Percentiles rank a stretch among this genome's conserved stretches.
phyloP scores from a whole-genome alignment of 2,113 vertebrate species.

The Semnopithecus entellus region DNA sequence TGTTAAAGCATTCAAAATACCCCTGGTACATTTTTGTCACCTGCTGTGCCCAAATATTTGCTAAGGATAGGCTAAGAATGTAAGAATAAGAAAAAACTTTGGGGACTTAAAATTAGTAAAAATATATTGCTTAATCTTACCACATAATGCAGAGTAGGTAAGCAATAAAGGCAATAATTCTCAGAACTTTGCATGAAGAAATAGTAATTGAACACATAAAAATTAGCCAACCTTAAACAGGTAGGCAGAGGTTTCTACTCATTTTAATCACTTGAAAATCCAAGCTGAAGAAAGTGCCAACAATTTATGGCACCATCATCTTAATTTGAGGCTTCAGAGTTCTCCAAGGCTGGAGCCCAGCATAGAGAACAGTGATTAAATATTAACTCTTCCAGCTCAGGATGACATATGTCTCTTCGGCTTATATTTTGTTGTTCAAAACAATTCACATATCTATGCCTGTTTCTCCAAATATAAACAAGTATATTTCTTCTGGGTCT shows the following conservation, averaged over 20 bases:
- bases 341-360: neutral
- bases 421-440: neutral
- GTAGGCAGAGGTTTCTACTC: neutral
- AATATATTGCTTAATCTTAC: neutral
- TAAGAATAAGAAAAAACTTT: neutral
- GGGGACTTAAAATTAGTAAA: constrained; percentile 16
- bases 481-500: neutral
- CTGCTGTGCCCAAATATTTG: neutral
- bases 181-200: neutral
- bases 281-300: neutral
- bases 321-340: neutral
- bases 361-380: neutral
- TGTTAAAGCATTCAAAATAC: neutral
- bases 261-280: neutral
- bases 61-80: neutral
- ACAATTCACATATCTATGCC: neutral
- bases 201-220: neutral
- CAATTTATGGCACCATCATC: neutral
- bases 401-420: neutral
- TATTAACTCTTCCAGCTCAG: neutral
- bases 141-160: neutral
- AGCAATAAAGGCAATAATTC: neutral
- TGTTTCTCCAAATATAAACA: neutral
- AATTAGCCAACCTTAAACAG: neutral
- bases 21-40: neutral